Evolutionary conservation across 2,888 invertebrate species (phyloP).

Genomic region (Sinodicranocentrus sp.): DNA sequence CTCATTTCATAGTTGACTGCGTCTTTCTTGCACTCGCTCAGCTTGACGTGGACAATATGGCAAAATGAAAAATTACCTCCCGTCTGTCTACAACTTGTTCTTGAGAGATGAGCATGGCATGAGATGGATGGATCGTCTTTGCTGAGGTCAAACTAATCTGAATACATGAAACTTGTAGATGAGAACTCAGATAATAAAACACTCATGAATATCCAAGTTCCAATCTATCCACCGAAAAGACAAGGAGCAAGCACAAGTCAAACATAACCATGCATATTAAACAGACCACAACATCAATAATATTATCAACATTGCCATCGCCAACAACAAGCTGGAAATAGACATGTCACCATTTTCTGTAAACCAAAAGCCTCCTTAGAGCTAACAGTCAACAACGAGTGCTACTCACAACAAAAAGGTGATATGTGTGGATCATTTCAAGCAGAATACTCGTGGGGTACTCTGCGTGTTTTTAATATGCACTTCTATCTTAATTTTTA

Average conservation of each 20-base stretch:
- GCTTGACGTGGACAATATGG: constrained; percentile 49
- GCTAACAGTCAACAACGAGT: background rate
- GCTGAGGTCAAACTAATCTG: constrained; percentile 52
- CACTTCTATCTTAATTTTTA: constrained; percentile 57
- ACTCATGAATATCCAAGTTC: no score
- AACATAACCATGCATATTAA: constrained; percentile 37
- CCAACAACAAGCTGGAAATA: background rate
- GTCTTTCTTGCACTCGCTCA: background rate
- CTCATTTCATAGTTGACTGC: background rate
- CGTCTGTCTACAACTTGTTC: constrained; percentile 51
- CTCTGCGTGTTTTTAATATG: constrained; percentile 4
- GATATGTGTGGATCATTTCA: background rate
- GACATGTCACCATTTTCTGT: constrained; percentile 51
- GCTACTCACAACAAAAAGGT: background rate
- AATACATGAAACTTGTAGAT: constrained; percentile 12
- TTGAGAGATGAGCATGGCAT: constrained; percentile 24
- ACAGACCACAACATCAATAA: constrained; percentile 47
- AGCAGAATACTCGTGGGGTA: no score
- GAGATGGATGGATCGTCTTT: constrained; percentile 29
- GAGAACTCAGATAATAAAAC: no score
- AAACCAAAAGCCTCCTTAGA: background rate
- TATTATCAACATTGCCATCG: background rate
- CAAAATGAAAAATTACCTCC: constrained; percentile 58
- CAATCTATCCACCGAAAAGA: background rate
- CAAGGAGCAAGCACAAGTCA: constrained; percentile 13